Conservation (phyloP, 2,113 vertebrate species). For the Channa argus region DNA sequence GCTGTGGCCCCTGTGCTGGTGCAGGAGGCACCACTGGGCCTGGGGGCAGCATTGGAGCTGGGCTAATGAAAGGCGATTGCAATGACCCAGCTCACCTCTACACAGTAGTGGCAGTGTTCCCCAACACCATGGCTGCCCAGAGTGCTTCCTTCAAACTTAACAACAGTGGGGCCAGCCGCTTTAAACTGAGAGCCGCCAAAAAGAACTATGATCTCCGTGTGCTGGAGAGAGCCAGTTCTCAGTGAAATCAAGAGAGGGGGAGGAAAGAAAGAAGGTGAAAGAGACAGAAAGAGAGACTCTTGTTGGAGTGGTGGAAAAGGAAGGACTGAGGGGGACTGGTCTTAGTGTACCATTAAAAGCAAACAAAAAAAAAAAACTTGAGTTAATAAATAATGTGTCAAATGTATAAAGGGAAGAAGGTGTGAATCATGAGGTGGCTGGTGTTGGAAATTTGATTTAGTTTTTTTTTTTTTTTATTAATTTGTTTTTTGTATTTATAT, state of each 20-base stretch:
- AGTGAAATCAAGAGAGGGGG: constrained; percentile 81
- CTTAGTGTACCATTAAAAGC: constrained; percentile 67
- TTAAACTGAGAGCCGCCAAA: constrained; percentile 97
- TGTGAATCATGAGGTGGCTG: constrained; percentile 75
- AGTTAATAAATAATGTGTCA: constrained; percentile 68
- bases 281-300: constrained; percentile 58
- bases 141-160: constrained; percentile 98
- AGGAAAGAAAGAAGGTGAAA: constrained; percentile 39
- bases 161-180: constrained; percentile 94
- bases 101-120: constrained; percentile 98
- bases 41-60: constrained; percentile 60
- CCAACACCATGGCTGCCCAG: constrained; percentile 95
- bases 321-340: constrained; percentile 68
- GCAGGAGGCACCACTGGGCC: constrained; percentile 29
- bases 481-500: constrained; percentile 81
- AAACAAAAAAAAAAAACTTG: constrained; percentile 47
- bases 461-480: constrained; percentile 69
- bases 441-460: constrained; percentile 68
- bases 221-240: constrained; percentile 95
- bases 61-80: constrained; percentile 79
- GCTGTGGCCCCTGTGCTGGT: constrained; percentile 54
- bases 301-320: constrained; percentile 57
- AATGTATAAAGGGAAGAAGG: constrained; percentile 79
- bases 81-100: constrained; percentile 96
- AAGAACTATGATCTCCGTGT: constrained; percentile 97